These are phyloP conservation scores for Drosophila paramelanica DNA, from an alignment of 2,888 invertebrate species.

Conservation along the genomic window DNA sequence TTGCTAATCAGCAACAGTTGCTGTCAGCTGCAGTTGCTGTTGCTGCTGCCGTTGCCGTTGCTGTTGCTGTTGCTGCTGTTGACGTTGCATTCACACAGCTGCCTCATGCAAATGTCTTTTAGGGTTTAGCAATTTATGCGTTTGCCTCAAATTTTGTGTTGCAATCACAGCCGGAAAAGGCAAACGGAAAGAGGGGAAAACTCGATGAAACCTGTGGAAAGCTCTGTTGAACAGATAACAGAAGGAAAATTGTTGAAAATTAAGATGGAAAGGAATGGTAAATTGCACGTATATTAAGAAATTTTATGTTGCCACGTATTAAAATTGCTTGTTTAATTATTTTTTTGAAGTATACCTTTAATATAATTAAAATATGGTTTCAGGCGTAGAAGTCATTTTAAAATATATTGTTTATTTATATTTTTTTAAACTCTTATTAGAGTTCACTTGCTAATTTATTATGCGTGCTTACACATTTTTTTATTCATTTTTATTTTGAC, in stretches of 20 bases:
- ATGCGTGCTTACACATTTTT: no score
- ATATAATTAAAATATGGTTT: no score
- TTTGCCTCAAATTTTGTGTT: conserved; percentile 19
- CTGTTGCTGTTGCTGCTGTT: background rate
- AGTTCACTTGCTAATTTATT: no score
- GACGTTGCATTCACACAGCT: no score
- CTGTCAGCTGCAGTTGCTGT: conserved; percentile 38
- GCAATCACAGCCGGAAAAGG: conserved; percentile 14
- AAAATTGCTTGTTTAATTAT: background rate
- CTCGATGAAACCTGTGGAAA: background rate
- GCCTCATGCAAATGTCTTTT: conserved; percentile 25
- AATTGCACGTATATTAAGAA: background rate
- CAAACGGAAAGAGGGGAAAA: background rate
- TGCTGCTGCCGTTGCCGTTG: conserved; percentile 15
- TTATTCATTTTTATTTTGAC: no score
- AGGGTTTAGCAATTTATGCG: conserved; percentile 12
- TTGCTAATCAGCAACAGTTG: conserved; percentile 55
- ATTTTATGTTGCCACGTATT: background rate
- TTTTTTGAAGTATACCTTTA: no score
- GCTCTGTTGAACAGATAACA: background rate
- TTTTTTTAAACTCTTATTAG: no score
- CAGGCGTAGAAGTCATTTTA: no score
- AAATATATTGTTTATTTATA: no score
- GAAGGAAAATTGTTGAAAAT: background rate
- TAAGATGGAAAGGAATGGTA: no score